phyloP scores from a whole-genome alignment of 2,888 invertebrate species.

The Pandemis heparana region DNA sequence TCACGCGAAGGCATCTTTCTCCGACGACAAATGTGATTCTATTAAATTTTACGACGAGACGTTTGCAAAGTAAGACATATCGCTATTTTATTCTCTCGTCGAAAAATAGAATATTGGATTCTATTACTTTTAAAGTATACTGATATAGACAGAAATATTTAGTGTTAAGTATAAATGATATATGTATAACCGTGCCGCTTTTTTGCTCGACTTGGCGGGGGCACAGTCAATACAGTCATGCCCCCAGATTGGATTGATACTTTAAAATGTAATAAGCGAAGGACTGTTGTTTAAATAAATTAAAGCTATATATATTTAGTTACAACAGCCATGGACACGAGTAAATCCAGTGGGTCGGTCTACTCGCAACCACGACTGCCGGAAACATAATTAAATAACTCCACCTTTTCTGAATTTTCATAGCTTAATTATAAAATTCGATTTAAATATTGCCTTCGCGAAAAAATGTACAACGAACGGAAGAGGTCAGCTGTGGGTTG shows the following conservation, averaged over 20 bases:
- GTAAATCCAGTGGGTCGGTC: too few species aligned
- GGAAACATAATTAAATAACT: not conserved
- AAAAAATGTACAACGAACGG: not conserved
- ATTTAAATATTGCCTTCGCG: not conserved
- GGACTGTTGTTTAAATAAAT: not conserved
- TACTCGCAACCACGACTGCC: too few species aligned
- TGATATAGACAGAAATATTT: not conserved
- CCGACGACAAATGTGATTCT: constrained; percentile 15
- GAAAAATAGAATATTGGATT: constrained; percentile 16
- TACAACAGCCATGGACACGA: too few species aligned
- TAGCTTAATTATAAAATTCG: not conserved
- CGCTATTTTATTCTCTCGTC: constrained; percentile 21
- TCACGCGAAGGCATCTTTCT: constrained; percentile 28
- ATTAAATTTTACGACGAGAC: constrained; percentile 23
- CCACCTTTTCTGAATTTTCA: not conserved
- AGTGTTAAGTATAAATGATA: not conserved
- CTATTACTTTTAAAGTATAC: not conserved
- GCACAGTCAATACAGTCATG: too few species aligned
- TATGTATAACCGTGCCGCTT: too few species aligned
- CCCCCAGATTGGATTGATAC: not conserved
- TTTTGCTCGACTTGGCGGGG: too few species aligned
- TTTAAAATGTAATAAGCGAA: not conserved
- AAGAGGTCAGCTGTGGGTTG: not conserved
- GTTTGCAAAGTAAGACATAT: constrained; percentile 34
- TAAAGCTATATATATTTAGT: too few species aligned